phyloP scores from a whole-genome alignment of 2,888 invertebrate species.

The Macaria liturata region DNA sequence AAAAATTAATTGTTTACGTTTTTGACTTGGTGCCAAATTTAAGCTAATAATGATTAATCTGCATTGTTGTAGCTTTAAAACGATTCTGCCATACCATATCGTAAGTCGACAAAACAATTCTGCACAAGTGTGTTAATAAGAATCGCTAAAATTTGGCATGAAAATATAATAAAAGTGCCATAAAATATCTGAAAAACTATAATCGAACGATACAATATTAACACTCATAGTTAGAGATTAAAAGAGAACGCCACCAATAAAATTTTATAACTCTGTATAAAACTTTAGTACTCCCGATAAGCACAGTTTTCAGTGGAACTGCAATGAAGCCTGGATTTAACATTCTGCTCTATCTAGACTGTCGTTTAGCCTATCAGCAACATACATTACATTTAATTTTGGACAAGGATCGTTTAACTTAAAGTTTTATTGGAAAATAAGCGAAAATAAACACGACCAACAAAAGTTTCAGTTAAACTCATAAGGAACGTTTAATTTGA shows the following conservation, averaged over 20 bases:
- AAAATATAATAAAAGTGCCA: not conserved
- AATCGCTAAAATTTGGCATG: not conserved
- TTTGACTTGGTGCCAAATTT: too few relatives aligned
- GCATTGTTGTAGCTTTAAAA: too few relatives aligned
- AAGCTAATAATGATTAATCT: too few relatives aligned
- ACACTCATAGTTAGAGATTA: slow-evolving; percentile 45
- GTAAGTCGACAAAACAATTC: too few relatives aligned
- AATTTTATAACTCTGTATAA: slow-evolving; percentile 58
- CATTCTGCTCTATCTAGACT: not conserved
- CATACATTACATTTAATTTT: not conserved
- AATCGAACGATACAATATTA: slow-evolving; percentile 26
- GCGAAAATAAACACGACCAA: too few relatives aligned
- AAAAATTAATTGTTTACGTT: too few relatives aligned
- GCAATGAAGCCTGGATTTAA: not conserved
- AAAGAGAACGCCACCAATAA: slow-evolving; percentile 56
- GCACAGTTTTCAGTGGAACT: slow-evolving; percentile 36
- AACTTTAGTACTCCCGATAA: slow-evolving; percentile 63
- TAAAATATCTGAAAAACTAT: slow-evolving; percentile 18
- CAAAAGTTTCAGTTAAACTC: too few relatives aligned
- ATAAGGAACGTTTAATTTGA: too few relatives aligned
- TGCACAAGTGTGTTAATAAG: too few relatives aligned
- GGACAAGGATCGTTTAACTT: too few relatives aligned
- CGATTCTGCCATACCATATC: too few relatives aligned
- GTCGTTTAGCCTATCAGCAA: not conserved
- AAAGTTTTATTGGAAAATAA: too few relatives aligned